Evolutionary conservation across 2,888 invertebrate genomes (phyloP), one percentile per base, ranked within the genome.

Genomic region (Eupithecia subumbrata): DNA sequence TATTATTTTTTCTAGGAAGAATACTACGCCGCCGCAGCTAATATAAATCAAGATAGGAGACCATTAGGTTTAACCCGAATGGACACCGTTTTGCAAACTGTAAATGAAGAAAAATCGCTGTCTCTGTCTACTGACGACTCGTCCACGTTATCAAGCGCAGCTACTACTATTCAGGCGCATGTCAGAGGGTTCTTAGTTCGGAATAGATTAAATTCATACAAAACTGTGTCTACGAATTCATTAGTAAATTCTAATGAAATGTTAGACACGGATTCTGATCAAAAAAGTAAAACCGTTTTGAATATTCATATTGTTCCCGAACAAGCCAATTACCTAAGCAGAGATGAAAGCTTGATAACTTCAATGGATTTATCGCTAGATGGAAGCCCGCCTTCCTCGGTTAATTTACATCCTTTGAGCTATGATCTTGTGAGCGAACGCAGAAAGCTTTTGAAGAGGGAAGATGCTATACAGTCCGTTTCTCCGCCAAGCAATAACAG

Each of bases 131-230:
- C 94, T 40, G 95, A 95, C 78, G 95, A 95, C 79, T 95, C 95
- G 16, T 95, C 95, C 22, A 92, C 94, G 34, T 82, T 95, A 75
- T 95, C 95, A 34, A 95, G 95, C 85, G 96, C 96, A 25, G 96
- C 96, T 52, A 96, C 96, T 5, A 95, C 95, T 83, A 96, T 97
- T 81, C 97, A 97, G 90, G 96, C 96, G 8, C 96, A 96, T 69
- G 96, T 97, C 68, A 94, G 97, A 77, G 97, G 97, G 3, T 97
- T 96, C 86, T 94, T 97, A 84, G 96, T 96, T 56, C 92, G 96
- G 76, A 96, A 95, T 85, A 92, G 91, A 83, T 82, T 92, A n/a
- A 89, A 92, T 81, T 88, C 89, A 60, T 91, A 91, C 77, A 95
- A 92, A 89, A 91, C 92, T 0, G 80, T 83, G n/a, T 92, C 93